These are phyloP conservation scores for Ovibos moschatus DNA, from an alignment of 2,113 vertebrate species.

Conservation along the genomic window DNA sequence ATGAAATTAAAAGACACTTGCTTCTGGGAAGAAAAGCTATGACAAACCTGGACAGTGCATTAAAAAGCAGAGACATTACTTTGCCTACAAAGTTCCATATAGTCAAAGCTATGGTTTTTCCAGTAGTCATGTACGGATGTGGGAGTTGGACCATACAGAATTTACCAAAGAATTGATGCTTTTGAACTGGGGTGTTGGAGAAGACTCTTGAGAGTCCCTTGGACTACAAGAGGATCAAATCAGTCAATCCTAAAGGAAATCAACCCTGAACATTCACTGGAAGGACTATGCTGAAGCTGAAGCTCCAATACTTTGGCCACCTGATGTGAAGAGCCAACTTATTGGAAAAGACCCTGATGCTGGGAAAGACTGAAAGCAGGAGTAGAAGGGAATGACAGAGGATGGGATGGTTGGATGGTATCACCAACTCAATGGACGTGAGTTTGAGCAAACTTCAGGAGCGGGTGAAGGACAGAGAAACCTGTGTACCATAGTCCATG, in stretches of 20 bases:
- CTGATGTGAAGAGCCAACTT: not conserved
- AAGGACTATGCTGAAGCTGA: not conserved
- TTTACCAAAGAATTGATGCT: not conserved
- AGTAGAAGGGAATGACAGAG: not conserved
- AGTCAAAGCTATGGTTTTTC: not conserved
- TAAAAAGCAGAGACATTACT: not conserved
- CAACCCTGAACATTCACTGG: not conserved
- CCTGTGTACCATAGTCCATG: not conserved
- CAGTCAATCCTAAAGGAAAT: not conserved
- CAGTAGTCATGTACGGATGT: not conserved
- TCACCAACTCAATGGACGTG: not conserved
- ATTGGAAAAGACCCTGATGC: not conserved
- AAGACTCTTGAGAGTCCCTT: not conserved
- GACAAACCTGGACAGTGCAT: not conserved
- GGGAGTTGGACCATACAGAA: not conserved
- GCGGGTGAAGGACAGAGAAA: not conserved
- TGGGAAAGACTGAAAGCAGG: not conserved
- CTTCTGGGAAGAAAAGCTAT: not conserved
- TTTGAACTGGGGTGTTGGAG: not conserved
- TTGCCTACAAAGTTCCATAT: not conserved
- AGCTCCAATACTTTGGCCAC: not conserved
- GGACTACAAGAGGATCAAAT: not conserved
- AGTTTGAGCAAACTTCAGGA: not conserved
- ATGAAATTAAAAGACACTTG: not conserved
- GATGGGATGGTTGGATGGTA: not conserved